A percentile compares a stretch with the other conserved stretches of the same genome.
These are phyloP conservation scores for Tineola bisselliella DNA, from an alignment of 2,888 invertebrate genomes.

Conservation along the genomic window DNA sequence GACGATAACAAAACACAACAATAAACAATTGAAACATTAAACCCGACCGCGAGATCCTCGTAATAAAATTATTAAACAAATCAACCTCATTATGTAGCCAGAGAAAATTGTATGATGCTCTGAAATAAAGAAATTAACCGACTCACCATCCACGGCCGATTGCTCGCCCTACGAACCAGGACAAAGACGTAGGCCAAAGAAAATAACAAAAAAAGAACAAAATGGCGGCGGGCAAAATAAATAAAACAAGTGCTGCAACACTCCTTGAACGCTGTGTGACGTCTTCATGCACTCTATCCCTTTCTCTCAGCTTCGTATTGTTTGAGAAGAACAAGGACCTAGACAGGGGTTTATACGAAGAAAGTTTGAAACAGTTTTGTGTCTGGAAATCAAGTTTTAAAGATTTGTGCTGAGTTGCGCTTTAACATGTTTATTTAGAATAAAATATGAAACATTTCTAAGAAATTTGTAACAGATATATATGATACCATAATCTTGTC, in stretches of 20 bases:
- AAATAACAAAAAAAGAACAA: slow-evolving; percentile 42
- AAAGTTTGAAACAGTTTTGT: slow-evolving; percentile 54
- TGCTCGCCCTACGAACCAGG: slow-evolving; percentile 46
- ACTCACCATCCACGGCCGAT: slow-evolving; percentile 49
- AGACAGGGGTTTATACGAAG: slow-evolving; percentile 46
- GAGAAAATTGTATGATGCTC: slow-evolving; percentile 64
- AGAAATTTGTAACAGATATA: not conserved
- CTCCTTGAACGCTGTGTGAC: slow-evolving; percentile 61
- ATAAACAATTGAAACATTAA: slow-evolving; percentile 13
- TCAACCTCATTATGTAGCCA: slow-evolving; percentile 59
- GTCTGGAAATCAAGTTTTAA: slow-evolving; percentile 61
- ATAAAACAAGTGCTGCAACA: slow-evolving; percentile 65
- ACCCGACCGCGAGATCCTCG: slow-evolving; percentile 22
- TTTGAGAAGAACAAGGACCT: slow-evolving; percentile 30
- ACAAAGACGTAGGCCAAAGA: slow-evolving; percentile 62
- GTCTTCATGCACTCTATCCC: slow-evolving; percentile 60
- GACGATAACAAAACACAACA: not conserved
- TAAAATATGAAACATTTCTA: not conserved
- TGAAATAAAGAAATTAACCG: slow-evolving; percentile 67
- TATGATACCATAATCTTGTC: not conserved
- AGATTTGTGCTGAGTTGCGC: slow-evolving; percentile 49
- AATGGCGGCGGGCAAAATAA: slow-evolving; percentile 52
- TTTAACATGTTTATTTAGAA: slow-evolving; percentile 12
- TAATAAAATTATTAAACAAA: slow-evolving; percentile 69
- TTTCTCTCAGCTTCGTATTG: slow-evolving; percentile 33